Evolutionary conservation across 30 jellyfish, hydroid and myxozoan species (phyloP).

Genomic region (Aurelia aurita complex sp. Pacific): DNA sequence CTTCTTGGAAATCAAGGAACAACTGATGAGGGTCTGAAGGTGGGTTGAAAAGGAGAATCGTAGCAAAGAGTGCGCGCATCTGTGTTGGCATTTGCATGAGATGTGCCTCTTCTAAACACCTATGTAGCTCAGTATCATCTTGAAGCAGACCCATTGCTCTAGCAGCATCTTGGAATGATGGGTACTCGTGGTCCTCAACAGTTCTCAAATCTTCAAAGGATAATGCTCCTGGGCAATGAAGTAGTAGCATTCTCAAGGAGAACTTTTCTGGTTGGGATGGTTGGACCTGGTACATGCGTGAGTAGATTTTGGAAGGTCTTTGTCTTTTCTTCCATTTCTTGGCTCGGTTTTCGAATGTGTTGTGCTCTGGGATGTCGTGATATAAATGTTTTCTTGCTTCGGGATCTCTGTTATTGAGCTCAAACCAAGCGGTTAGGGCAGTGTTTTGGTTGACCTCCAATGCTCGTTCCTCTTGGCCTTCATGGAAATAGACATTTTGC

Average conservation of each 20-base stretch:
- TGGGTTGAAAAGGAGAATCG: too few species aligned
- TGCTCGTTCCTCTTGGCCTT: constrained; percentile 6
- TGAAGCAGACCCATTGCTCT: neutral
- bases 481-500: constrained; percentile 37
- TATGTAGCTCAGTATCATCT: neutral
- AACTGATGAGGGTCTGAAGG: too few species aligned
- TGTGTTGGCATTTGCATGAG: constrained; percentile 29
- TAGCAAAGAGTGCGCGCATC: constrained; percentile 6
- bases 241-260: neutral
- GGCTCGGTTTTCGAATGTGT: neutral
- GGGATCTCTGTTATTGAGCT: constrained; percentile 9
- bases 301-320: neutral
- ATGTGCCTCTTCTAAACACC: neutral
- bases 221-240: neutral
- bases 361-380: constrained; percentile 61
- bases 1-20: too few species aligned
- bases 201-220: neutral
- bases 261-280: neutral
- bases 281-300: neutral
- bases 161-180: neutral
- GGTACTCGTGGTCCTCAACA: neutral
- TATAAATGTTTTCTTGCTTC: neutral
- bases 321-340: neutral
- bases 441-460: constrained; percentile 27
- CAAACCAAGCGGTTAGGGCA: constrained; percentile 57